Evolutionary conservation across 2,113 vertebrate genomes (phyloP), one percentile per base, ranked within the genome.

Genomic region (Oncorhynchus gorbuscha): DNA sequence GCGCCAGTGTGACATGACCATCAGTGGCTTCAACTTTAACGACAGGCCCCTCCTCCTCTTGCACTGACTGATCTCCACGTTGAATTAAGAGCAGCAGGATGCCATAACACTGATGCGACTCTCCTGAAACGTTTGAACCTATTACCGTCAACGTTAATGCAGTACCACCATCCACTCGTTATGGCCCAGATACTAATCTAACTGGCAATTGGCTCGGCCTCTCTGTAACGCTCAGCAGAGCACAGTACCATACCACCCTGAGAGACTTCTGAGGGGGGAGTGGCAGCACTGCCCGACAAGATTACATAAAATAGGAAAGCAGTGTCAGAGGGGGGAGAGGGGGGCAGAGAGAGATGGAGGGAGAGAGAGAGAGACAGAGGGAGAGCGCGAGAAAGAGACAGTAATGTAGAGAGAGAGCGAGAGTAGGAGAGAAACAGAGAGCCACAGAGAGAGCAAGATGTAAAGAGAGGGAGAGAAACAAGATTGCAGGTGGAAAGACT

Each of bases 141-240:
- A 88, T 91, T 91, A 85, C 83, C 72, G 14, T 87, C 89, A 79
- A 75, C 70, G 79, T 84, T 85, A 87, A 86, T 1, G 48, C n/a
- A 14, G 8, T 75, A 72, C 73, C 68, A 75, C 74, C 69, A 78
- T 82, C 84, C 84, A 78, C 84, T 84, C 79, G 83, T 86, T 85
- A 85, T 65, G 0, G 59, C 69, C 81, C 1, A 58, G 79, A 77
- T 86, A 75, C 78, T 72, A 66, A 62, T 84, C 77, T 67, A 4
- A 26, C 81, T 75, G 64, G 74, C 82, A 73, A 74, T 71, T 70
- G 3, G 69, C 72, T 77, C n/a, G 1, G 79, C 1, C 71, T 58
- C 51, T 55, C 51, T 5, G 71, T 9, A 22, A 22, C 18, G 16
- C 45, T 55, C 51, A 55, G 45, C 71, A 22, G 67, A 69, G 67